These are phyloP conservation scores for Pterocles gutturalis DNA, from an alignment of 2,113 vertebrate genomes.

Conservation along the genomic window DNA sequence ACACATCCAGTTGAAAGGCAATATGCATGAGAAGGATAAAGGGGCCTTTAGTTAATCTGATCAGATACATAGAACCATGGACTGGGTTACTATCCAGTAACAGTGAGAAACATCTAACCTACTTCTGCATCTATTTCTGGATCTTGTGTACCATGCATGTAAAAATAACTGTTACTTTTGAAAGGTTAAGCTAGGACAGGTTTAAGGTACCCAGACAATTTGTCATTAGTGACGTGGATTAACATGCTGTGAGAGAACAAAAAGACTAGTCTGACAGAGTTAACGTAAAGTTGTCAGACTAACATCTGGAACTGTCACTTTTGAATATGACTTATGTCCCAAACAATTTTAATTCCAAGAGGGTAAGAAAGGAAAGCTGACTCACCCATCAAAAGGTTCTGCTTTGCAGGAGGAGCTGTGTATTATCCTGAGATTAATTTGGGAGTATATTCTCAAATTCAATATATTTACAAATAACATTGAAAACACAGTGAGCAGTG, in stretches of 20 bases:
- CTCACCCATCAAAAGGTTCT: background rate
- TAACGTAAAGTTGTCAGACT: background rate
- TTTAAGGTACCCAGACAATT: background rate
- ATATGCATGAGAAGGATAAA: background rate
- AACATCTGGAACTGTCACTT: conserved; percentile 6
- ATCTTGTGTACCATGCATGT: background rate
- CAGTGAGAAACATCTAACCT: background rate
- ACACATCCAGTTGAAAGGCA: background rate
- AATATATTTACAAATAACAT: background rate
- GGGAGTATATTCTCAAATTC: background rate
- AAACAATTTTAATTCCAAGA: conserved; percentile 26
- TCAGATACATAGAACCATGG: background rate
- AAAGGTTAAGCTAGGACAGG: background rate
- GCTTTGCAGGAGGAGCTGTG: background rate
- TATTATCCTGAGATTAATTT: background rate
- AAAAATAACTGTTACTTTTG: background rate
- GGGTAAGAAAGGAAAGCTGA: background rate
- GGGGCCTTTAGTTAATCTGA: background rate
- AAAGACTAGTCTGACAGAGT: background rate
- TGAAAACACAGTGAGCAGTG: background rate
- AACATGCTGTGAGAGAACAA: background rate
- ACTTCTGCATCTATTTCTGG: background rate
- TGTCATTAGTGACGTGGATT: background rate
- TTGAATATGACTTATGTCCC: conserved; percentile 9
- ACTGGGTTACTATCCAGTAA: background rate